These are phyloP conservation scores for Neopipo cinnamomea DNA, from an alignment of 2,113 vertebrate genomes.

Conservation along the genomic window DNA sequence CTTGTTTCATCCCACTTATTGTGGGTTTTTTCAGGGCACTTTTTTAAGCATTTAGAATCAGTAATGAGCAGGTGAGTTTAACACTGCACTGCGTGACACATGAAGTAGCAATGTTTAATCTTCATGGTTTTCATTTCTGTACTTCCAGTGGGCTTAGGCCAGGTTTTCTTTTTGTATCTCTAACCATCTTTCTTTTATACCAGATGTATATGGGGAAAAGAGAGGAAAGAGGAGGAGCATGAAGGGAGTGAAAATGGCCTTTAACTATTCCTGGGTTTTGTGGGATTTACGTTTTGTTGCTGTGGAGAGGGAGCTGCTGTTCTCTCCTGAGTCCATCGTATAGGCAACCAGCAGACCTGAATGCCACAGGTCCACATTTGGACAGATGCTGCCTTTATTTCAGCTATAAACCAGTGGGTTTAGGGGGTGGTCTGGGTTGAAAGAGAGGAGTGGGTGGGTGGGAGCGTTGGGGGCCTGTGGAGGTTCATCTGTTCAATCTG, in stretches of 20 bases:
- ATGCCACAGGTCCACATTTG: not conserved
- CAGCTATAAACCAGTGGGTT: not conserved
- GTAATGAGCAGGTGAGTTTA: not conserved
- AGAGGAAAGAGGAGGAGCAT: not conserved
- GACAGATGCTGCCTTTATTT: not conserved
- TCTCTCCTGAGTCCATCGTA: not conserved
- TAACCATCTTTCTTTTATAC: not conserved
- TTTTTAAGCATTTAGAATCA: not conserved
- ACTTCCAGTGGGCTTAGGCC: not conserved
- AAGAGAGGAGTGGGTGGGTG: not conserved
- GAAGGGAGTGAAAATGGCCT: not conserved
- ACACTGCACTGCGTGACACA: not conserved
- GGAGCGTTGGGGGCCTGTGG: not conserved
- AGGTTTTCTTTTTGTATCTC: not conserved
- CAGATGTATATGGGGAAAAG: not conserved
- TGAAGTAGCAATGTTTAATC: not conserved
- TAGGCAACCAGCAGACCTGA: not conserved
- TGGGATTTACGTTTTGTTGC: not conserved
- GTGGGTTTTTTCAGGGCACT: not conserved
- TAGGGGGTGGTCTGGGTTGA: not conserved
- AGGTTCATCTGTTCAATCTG: not conserved
- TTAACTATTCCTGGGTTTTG: not conserved
- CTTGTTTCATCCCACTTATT: not conserved
- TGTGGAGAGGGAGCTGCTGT: rapidly evolving
- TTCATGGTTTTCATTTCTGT: not conserved